phyloP scores from a whole-genome alignment of 2,113 vertebrate species.

The Haplochromis burtoni region DNA sequence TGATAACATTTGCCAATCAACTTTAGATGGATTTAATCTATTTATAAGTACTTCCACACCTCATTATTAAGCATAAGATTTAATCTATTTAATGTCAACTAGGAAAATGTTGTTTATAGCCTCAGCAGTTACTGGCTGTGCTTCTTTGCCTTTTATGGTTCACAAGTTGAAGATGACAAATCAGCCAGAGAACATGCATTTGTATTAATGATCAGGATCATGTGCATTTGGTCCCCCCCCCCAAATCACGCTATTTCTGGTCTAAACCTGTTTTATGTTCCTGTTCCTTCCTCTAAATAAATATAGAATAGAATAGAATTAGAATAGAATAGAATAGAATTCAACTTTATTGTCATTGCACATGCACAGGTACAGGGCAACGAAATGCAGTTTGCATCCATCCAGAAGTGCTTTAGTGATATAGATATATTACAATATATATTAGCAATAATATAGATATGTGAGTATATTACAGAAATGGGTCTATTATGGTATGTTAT shows the following conservation, averaged over 20 bases:
- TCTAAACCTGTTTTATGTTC: neutral
- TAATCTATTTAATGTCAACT: conserved; percentile 38
- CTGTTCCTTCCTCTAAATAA: neutral
- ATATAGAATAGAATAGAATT: too few relatives aligned
- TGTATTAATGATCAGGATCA: neutral
- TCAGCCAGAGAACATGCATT: neutral
- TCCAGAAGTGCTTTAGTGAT: too few relatives aligned
- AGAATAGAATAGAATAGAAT: too few relatives aligned
- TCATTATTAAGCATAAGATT: conserved; percentile 1
- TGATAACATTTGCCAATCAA: conserved; percentile 63
- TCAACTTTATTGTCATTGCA: too few relatives aligned
- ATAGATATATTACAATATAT: too few relatives aligned
- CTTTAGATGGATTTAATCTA: conserved; percentile 12
- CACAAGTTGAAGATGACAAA: conserved; percentile 5
- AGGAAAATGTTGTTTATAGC: neutral
- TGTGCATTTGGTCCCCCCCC: fast-evolving
- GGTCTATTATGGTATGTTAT: too few relatives aligned
- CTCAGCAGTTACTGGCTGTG: neutral
- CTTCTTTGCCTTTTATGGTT: neutral
- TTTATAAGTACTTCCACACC: conserved; percentile 11
- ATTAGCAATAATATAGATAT: too few relatives aligned
- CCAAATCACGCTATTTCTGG: neutral
- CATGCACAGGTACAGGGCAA: too few relatives aligned
- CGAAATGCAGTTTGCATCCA: too few relatives aligned
- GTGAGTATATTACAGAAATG: too few relatives aligned